Evolutionary conservation across 2,113 vertebrate genomes (phyloP), one percentile per base, ranked within the genome.

Genomic region (Ivindomyrus marchei): DNA sequence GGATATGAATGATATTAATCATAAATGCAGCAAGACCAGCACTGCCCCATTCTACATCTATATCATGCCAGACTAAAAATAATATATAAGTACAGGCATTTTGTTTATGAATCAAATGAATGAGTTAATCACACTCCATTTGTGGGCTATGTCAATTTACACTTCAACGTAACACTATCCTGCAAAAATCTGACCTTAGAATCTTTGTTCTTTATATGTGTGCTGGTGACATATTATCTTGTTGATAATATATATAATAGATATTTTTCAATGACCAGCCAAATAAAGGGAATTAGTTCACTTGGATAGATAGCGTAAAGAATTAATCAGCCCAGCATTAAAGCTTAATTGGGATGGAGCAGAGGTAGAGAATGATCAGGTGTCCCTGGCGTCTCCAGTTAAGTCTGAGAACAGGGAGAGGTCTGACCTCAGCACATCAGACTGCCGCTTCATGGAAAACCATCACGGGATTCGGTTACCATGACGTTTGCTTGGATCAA

Each of bases 321-420:
- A 52, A 87, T 87, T 87, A 19, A 53, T 52, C 50, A 87, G 85
- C 3, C 15, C 11, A 13, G n/a, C 85, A 87, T 87, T 87, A 87
- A 87, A 87, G 27, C 24, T 52, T 87, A 19, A 87, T 17, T 87
- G 85, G 10, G 27, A 53, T 42, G 8, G 24, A 53, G 49, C 27
- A 52, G 47, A 39, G 27, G 17, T 8, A 56, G 49, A 39, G 36
- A 36, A 19, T 87, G 85, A 53, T 87, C 49, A 10, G 56, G 31
- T 58, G 27, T 45, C 53, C 21, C 7, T 13, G 53, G 39, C 17
- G 46, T 31, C 83, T 45, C 42, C 83, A 85, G 19, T 52, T 36
- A 52, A n/a, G 47, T 87, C 85, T 39, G 53, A 19, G 36, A n/a
- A 24, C 6, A 17, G 36, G 21, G 52, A 88, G 36, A 42, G 17